Percentiles rank a stretch among this genome's conserved stretches.
Evolutionary conservation across 2,797 vertebrate genomes (phyloP).

Genomic region (Alectoris magna): DNA sequence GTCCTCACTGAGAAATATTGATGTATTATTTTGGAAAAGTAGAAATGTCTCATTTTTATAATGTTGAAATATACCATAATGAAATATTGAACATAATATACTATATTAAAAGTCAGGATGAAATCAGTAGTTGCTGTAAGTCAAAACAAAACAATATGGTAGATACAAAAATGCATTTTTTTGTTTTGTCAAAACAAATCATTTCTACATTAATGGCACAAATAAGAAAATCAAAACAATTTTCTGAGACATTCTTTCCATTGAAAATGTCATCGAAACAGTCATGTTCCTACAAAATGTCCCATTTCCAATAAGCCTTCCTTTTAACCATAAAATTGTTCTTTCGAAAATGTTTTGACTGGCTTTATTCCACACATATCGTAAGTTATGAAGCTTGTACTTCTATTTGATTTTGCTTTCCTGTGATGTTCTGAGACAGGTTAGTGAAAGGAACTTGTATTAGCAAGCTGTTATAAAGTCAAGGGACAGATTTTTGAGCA

Average conservation of each 20-base stretch:
- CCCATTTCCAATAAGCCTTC: slow-evolving; percentile 3
- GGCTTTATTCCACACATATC: not conserved
- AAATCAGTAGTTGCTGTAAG: not conserved
- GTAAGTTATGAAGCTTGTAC: not conserved
- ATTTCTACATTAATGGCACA: slow-evolving; percentile 22
- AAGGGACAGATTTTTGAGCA: not conserved
- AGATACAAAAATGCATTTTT: not conserved
- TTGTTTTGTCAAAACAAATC: slow-evolving; percentile 22
- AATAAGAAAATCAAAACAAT: slow-evolving; percentile 48
- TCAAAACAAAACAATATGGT: slow-evolving; percentile 4
- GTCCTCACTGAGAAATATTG: not conserved
- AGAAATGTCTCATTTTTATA: not conserved
- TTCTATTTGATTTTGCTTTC: slow-evolving; percentile 25
- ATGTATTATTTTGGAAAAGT: not conserved
- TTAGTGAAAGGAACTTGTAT: not conserved
- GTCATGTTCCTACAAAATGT: not conserved
- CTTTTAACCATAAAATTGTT: slow-evolving; percentile 37
- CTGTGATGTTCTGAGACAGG: not conserved
- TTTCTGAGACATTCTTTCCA: not conserved
- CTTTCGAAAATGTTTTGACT: slow-evolving; percentile 14
- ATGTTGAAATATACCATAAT: not conserved
- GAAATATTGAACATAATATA: slow-evolving; percentile 10
- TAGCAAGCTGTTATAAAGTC: not conserved
- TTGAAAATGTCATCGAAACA: slow-evolving; percentile 17
- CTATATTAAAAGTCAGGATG: not conserved